A percentile compares a stretch with the other conserved stretches of the same genome.
Evolutionary conservation across 2,888 invertebrate genomes (phyloP).

Genomic region (Noctua pronuba): DNA sequence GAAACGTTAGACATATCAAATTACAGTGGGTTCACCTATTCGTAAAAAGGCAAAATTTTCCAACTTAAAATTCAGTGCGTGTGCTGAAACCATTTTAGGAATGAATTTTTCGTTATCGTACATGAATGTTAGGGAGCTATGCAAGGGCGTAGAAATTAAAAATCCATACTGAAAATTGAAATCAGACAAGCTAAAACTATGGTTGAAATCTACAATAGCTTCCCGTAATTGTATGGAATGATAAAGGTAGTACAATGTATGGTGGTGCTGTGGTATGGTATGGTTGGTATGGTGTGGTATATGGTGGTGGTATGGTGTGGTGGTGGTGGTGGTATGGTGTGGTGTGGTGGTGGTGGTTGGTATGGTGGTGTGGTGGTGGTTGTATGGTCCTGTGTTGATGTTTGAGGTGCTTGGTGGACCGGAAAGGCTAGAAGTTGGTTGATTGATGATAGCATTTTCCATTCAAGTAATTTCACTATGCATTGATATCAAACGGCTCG

Average conservation of each 20-base stretch:
- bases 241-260: too few relatives aligned
- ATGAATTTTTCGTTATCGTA: slow-evolving; percentile 31
- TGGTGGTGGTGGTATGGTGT: too few relatives aligned
- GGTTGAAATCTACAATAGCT: not conserved
- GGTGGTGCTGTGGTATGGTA: too few relatives aligned
- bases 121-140: slow-evolving; percentile 28
- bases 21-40: not conserved
- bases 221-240: not conserved
- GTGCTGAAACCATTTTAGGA: slow-evolving; percentile 27
- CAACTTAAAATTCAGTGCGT: slow-evolving; percentile 37
- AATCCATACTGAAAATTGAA: slow-evolving; percentile 6
- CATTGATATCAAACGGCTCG: not conserved
- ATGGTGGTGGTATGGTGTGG: too few relatives aligned
- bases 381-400: too few relatives aligned
- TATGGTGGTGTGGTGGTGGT: too few relatives aligned
- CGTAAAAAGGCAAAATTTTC: not conserved
- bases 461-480: not conserved
- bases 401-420: too few relatives aligned
- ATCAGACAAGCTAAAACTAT: not conserved
- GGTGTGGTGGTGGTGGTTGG: too few relatives aligned
- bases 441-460: not conserved
- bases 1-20: not conserved
- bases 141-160: slow-evolving; percentile 14
- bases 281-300: too few relatives aligned
- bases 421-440: too few relatives aligned